Percentiles rank a stretch among this genome's conserved stretches.
phyloP scores from a whole-genome alignment of 2,797 vertebrate species.

The Leucoraja ocellata region DNA sequence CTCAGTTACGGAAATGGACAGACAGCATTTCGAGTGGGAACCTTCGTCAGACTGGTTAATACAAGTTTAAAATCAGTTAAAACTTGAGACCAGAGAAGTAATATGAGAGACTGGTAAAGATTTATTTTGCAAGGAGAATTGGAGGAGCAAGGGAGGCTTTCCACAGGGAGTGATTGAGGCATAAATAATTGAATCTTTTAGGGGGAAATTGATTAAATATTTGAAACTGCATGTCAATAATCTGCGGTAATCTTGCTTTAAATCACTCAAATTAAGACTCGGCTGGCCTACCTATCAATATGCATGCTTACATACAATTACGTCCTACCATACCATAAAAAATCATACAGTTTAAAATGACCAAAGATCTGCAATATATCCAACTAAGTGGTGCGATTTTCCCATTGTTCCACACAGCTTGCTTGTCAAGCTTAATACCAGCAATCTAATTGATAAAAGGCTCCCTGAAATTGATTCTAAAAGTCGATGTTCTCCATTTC shows the following conservation, averaged over 20 bases:
- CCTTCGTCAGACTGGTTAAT: no score
- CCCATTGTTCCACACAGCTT: neutral
- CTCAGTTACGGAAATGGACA: no score
- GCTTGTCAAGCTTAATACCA: neutral
- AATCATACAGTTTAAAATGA: neutral
- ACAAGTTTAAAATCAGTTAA: neutral
- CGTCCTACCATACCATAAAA: neutral
- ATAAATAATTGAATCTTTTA: neutral
- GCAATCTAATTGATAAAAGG: neutral
- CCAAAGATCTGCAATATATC: neutral
- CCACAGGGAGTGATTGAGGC: neutral
- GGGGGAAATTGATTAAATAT: neutral
- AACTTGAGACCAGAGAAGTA: neutral
- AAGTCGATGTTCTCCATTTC: neutral
- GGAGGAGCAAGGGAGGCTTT: neutral
- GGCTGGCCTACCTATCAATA: neutral
- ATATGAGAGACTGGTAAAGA: neutral
- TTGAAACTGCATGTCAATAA: neutral
- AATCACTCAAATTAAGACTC: neutral
- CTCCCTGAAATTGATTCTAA: conserved; percentile 14
- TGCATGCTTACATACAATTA: neutral
- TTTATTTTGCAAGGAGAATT: neutral
- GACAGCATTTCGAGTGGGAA: no score
- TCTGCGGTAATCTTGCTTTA: neutral
- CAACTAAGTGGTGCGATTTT: neutral